Evolutionary conservation across 2,888 invertebrate species (phyloP).

Genomic region (Cacoxenus indagator): DNA sequence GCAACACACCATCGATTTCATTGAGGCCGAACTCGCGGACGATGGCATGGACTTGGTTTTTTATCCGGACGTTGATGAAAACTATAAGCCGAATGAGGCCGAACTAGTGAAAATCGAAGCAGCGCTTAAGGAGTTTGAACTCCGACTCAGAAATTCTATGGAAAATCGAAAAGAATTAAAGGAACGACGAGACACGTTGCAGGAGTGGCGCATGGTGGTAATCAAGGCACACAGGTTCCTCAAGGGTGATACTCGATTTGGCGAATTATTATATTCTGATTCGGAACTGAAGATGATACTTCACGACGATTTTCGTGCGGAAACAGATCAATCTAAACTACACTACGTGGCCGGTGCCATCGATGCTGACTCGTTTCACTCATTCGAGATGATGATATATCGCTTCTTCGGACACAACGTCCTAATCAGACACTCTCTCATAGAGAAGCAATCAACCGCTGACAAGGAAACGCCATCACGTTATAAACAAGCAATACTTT

Average conservation of each 20-base stretch:
- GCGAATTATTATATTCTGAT: constrained; percentile 53
- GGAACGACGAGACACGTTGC: constrained; percentile 33
- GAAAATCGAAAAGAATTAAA: constrained; percentile 42
- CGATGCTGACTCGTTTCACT: too few species aligned
- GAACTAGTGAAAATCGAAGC: constrained; percentile 45
- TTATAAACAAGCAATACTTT: constrained; percentile 90
- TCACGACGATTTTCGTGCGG: constrained; percentile 45
- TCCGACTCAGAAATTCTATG: constrained; percentile 44
- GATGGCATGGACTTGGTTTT: constrained; percentile 37
- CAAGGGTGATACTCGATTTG: constrained; percentile 25
- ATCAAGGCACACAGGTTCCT: constrained; percentile 48
- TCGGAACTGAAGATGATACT: constrained; percentile 44
- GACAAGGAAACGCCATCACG: too few species aligned
- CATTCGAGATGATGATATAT: constrained; percentile 97
- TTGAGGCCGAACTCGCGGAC: constrained; percentile 44
- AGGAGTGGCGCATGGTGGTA: constrained; percentile 52
- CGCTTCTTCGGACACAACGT: constrained; percentile 95
- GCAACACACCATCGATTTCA: constrained; percentile 43
- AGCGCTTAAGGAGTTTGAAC: constrained; percentile 36
- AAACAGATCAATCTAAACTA: too few species aligned
- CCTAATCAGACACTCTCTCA: constrained; percentile 90
- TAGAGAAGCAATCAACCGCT: background rate
- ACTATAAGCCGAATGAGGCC: constrained; percentile 47
- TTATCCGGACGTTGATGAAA: constrained; percentile 48
- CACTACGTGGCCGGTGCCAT: constrained; percentile 97